Evolutionary conservation across 2,888 invertebrate genomes (phyloP).

Genomic region (Thalpophila matura): DNA sequence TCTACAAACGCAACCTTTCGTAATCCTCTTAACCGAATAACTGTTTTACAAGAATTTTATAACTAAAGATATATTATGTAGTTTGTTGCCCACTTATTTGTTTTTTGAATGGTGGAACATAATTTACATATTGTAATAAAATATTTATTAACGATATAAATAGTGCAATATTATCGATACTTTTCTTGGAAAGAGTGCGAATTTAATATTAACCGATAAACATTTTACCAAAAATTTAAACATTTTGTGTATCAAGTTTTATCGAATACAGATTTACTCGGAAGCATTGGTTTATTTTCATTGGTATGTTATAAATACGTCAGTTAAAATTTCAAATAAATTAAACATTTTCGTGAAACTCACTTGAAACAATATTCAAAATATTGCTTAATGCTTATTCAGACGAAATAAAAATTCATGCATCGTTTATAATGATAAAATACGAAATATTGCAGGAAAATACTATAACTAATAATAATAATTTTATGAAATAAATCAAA

Average conservation of each 20-base stretch:
- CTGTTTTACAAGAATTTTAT: not conserved
- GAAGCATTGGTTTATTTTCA: not conserved
- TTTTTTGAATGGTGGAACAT: too few relatives aligned
- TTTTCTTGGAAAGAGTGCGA: not conserved
- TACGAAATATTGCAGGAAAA: not conserved
- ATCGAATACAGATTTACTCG: not conserved
- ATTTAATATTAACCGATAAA: not conserved
- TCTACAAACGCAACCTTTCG: conserved; percentile 6
- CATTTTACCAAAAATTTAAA: not conserved
- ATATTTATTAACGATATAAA: too few relatives aligned
- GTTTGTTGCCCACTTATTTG: too few relatives aligned
- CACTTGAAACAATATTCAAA: not conserved
- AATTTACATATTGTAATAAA: too few relatives aligned
- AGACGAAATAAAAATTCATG: not conserved
- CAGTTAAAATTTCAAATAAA: too few relatives aligned
- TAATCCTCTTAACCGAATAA: not conserved
- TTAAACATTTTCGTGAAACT: too few relatives aligned
- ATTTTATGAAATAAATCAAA: conserved; percentile 21
- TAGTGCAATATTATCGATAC: not conserved
- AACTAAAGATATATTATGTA: too few relatives aligned
- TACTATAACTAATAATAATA: too few relatives aligned
- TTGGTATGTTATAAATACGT: not conserved
- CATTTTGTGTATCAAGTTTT: too few relatives aligned
- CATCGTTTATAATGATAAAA: not conserved
- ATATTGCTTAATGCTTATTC: not conserved